A percentile compares a stretch with the other conserved stretches of the same genome.
Evolutionary conservation across 2,113 vertebrate genomes (phyloP).

Genomic region (Heterotilapia buettikoferi): DNA sequence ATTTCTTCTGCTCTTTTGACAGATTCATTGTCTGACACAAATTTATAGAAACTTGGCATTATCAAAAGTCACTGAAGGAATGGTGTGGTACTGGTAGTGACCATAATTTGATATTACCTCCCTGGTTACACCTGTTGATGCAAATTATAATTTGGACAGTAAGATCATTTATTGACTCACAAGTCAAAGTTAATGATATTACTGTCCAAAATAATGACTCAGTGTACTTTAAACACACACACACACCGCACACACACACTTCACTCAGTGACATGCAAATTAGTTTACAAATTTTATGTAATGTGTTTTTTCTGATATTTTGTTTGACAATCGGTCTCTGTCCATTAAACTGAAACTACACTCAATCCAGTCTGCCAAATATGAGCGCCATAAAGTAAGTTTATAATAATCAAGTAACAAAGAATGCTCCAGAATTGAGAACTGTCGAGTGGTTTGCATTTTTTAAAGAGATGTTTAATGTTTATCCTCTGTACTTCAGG

Average conservation of each 20-base stretch:
- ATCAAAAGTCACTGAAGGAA: not conserved
- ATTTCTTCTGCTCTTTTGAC: not conserved
- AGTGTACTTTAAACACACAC: not conserved
- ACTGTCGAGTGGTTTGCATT: not conserved
- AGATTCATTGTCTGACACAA: not conserved
- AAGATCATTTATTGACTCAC: not conserved
- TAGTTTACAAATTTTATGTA: not conserved
- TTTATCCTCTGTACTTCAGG: not conserved
- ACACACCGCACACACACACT: not conserved
- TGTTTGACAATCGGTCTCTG: not conserved
- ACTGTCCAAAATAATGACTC: not conserved
- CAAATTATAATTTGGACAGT: not conserved
- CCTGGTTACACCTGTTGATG: not conserved
- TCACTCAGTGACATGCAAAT: not conserved
- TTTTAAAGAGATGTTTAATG: not conserved
- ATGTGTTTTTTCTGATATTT: not conserved
- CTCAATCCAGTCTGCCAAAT: not conserved
- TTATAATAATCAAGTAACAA: not conserved
- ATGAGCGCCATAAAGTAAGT: not conserved
- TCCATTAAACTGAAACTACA: not conserved
- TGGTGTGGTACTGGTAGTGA: not conserved
- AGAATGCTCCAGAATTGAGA: not conserved
- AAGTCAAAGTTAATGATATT: not conserved
- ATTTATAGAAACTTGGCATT: not conserved
- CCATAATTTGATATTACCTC: not conserved